These are phyloP conservation scores for Phrynocephalus forsythii DNA, from an alignment of 2,797 vertebrate species.

Conservation along the genomic window DNA sequence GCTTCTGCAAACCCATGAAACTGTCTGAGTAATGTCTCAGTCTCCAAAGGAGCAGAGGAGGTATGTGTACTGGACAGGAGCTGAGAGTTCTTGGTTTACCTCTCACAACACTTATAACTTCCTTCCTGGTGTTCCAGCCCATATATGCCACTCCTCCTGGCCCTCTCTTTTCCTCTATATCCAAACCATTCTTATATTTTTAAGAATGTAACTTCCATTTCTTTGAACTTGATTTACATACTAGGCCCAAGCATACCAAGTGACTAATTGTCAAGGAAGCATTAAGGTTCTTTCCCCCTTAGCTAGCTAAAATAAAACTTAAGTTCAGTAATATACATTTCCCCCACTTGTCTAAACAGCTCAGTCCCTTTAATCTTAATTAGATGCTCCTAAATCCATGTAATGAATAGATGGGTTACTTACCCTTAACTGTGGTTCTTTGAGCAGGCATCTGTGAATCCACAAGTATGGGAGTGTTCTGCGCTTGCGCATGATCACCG, in stretches of 20 bases:
- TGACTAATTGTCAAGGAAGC: neutral
- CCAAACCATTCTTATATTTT: neutral
- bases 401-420: too few relatives aligned
- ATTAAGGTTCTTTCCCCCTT: neutral
- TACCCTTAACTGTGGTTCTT: too few relatives aligned
- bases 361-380: conserved; percentile 5
- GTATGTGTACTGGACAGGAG: neutral
- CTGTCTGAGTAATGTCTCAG: neutral
- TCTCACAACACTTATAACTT: neutral
- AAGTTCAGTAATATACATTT: conserved; percentile 8
- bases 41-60: neutral
- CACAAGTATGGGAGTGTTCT: too few relatives aligned
- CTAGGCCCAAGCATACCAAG: neutral
- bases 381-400: conserved; percentile 21
- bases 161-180: neutral
- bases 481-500: too few relatives aligned
- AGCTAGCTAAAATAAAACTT: neutral
- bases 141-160: neutral
- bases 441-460: too few relatives aligned
- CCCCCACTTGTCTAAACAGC: conserved; percentile 17
- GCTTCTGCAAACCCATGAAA: neutral
- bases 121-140: neutral
- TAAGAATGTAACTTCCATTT: neutral
- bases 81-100: neutral
- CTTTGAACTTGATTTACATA: neutral